Evolutionary conservation across 1,140 invertebrate genomes (phyloP).

Genomic region (Trinorchestia longiramus): DNA sequence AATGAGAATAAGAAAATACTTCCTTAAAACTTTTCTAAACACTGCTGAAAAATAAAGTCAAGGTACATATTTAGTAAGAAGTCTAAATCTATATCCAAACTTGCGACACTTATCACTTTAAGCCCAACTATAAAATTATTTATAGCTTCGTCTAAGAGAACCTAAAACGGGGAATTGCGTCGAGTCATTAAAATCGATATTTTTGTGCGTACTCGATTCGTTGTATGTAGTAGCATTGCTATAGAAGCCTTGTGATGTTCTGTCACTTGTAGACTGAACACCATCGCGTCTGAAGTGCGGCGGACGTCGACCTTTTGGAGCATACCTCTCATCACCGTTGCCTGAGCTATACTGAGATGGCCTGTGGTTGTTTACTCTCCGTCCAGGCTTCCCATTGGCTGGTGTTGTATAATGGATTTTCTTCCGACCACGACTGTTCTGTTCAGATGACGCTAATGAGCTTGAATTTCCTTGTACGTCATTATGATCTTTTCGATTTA

Average conservation of each 20-base stretch:
- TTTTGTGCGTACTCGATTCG: not conserved
- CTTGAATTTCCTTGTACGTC: not conserved
- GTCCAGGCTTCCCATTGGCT: not conserved
- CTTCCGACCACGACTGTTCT: not conserved
- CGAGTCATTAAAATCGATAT: conserved; percentile 39
- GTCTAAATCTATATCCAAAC: not conserved
- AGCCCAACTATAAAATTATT: not conserved
- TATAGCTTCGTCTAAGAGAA: not conserved
- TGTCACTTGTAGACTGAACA: not conserved
- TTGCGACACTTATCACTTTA: not conserved
- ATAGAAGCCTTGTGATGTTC: not conserved
- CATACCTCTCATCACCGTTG: not conserved
- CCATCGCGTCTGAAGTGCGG: not conserved
- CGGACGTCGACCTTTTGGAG: not conserved
- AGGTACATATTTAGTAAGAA: not conserved
- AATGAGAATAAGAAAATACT: not conserved
- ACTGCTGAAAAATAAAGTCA: not conserved
- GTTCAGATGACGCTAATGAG: not conserved
- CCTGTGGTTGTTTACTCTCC: conserved; percentile 6
- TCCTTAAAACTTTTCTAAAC: not conserved
- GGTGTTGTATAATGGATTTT: not conserved
- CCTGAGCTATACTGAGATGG: not conserved
- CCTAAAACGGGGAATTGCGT: conserved; percentile 11
- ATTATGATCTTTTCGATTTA: not conserved
- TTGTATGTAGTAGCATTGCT: not conserved